Evolutionary conservation across 2,888 invertebrate species (phyloP).

Genomic region (Labia minor): DNA sequence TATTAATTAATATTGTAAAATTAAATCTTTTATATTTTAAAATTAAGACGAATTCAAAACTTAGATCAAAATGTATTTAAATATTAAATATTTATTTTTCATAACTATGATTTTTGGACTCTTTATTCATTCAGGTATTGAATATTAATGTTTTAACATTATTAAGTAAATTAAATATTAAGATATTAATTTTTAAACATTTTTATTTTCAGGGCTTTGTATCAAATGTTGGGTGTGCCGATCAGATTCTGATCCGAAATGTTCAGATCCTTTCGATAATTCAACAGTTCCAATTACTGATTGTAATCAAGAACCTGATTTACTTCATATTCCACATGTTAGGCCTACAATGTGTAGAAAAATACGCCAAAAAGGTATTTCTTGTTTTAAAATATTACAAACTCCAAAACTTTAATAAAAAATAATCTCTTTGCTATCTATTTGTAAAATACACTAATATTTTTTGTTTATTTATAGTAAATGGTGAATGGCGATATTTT

Average conservation of each 20-base stretch:
- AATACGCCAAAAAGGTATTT: constrained; percentile 74
- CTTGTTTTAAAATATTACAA: constrained; percentile 1
- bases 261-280: constrained; percentile 86
- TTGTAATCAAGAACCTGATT: constrained; percentile 48
- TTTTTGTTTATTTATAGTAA: constrained; percentile 45
- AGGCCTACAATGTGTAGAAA: constrained; percentile 80
- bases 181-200: too few relatives aligned
- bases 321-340: constrained; percentile 56
- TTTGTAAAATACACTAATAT: not conserved
- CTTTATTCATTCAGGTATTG: too few relatives aligned
- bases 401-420: not conserved
- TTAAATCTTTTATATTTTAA: too few relatives aligned
- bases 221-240: constrained; percentile 85
- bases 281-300: constrained; percentile 75
- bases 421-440: not conserved
- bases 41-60: too few relatives aligned
- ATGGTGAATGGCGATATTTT: constrained; percentile 80
- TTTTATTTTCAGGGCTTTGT: constrained; percentile 29
- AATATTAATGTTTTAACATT: too few relatives aligned
- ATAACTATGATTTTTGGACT: too few relatives aligned
- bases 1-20: too few relatives aligned
- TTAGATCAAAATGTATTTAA: too few relatives aligned
- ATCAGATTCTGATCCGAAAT: constrained; percentile 79
- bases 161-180: too few relatives aligned
- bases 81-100: too few relatives aligned